Conservation (phyloP, 2,888 invertebrate species). For the Philereme transversata region DNA sequence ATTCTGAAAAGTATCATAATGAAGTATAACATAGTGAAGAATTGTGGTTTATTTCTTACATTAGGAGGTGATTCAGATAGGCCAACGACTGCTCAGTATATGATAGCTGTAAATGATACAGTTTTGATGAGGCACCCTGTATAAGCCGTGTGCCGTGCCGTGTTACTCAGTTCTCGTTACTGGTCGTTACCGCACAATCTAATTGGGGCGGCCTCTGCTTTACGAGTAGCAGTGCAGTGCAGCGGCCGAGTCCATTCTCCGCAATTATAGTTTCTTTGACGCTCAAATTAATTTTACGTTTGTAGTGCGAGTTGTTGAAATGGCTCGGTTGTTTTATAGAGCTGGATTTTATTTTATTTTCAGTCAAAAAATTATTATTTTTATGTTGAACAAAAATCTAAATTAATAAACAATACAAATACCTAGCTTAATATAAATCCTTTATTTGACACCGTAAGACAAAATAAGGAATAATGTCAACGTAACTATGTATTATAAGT, state of each 20-base stretch:
- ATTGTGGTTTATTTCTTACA: too few relatives aligned
- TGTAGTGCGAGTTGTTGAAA: slow-evolving; percentile 7
- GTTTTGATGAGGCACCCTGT: too few relatives aligned
- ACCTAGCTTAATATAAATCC: background rate
- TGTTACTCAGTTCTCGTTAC: slow-evolving; percentile 16
- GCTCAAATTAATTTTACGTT: slow-evolving; percentile 26
- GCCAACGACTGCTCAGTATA: too few relatives aligned
- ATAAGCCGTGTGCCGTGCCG: background rate
- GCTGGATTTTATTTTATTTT: background rate
- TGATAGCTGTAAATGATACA: too few relatives aligned
- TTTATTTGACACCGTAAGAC: too few relatives aligned
- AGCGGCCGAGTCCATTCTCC: slow-evolving; percentile 12
- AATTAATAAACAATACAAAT: background rate
- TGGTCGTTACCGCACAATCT: slow-evolving; percentile 40
- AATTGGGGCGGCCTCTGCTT: slow-evolving; percentile 37
- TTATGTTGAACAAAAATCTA: too few relatives aligned
- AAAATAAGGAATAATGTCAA: too few relatives aligned
- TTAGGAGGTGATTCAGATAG: too few relatives aligned
- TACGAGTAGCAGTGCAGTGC: slow-evolving; percentile 16
- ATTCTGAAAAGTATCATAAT: too few relatives aligned
- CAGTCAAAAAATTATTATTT: background rate
- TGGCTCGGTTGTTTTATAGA: too few relatives aligned
- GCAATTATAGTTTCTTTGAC: slow-evolving; percentile 30
- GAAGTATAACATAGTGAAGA: too few relatives aligned
- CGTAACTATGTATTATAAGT: too few relatives aligned